Evolutionary conservation across 2,888 invertebrate genomes (phyloP).

Genomic region (Acronicta alni): DNA sequence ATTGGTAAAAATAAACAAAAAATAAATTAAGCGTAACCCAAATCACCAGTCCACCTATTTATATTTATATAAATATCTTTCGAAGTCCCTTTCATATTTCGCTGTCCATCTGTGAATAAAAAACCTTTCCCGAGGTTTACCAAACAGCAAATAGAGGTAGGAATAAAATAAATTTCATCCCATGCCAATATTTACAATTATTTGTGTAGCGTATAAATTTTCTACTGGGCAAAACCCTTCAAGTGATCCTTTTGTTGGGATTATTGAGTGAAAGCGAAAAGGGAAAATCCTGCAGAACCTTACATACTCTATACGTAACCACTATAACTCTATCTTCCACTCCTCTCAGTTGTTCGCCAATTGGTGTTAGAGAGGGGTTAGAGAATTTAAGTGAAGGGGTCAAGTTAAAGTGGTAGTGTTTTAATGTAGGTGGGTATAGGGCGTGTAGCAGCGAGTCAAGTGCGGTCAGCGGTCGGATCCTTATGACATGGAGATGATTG

Average conservation of each 20-base stretch:
- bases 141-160: constrained; percentile 22
- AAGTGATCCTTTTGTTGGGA: constrained; percentile 72
- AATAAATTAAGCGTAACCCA: too few species aligned
- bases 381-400: constrained; percentile 33
- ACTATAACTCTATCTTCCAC: constrained; percentile 26
- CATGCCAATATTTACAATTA: constrained; percentile 55
- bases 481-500: constrained; percentile 58
- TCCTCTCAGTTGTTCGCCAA: not conserved
- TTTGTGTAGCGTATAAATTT: constrained; percentile 59
- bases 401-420: constrained; percentile 27
- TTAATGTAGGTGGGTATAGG: constrained; percentile 50
- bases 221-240: constrained; percentile 59
- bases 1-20: too few species aligned
- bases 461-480: constrained; percentile 57
- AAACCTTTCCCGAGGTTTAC: constrained; percentile 5
- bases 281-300: constrained; percentile 64
- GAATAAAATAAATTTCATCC: constrained; percentile 42
- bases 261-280: constrained; percentile 74
- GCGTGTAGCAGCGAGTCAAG: constrained; percentile 56
- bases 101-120: constrained; percentile 10
- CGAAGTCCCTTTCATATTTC: constrained; percentile 17
- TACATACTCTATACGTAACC: constrained; percentile 46
- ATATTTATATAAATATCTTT: too few species aligned
- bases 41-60: too few species aligned
- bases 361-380: not conserved